Percentiles rank a stretch among this genome's conserved stretches.
Conservation (phyloP, 2,113 vertebrate species). For the Mesembrinibis cayennensis region DNA sequence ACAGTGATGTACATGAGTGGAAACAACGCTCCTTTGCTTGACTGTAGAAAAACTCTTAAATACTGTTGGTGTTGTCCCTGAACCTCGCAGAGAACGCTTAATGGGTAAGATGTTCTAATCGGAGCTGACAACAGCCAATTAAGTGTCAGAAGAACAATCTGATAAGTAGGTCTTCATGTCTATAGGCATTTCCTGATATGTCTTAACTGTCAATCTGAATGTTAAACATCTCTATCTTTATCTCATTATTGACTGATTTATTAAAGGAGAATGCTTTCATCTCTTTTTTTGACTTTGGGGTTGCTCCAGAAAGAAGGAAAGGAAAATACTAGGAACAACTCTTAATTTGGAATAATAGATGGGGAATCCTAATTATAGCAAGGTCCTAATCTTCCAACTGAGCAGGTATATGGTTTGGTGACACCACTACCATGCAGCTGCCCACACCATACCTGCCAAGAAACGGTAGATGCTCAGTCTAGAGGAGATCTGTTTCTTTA, state of each 20-base stretch:
- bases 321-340: background rate
- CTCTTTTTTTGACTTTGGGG: slow-evolving; percentile 3
- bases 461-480: slow-evolving; percentile 14
- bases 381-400: slow-evolving; percentile 18
- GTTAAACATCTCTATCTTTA: slow-evolving; percentile 62
- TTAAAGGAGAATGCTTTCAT: slow-evolving; percentile 28
- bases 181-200: slow-evolving; percentile 61
- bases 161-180: slow-evolving; percentile 62
- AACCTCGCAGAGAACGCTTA: background rate
- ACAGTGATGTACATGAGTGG: background rate
- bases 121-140: slow-evolving; percentile 53
- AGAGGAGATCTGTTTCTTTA: slow-evolving; percentile 84
- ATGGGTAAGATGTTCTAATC: slow-evolving; percentile 41
- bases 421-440: background rate
- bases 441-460: background rate
- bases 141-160: slow-evolving; percentile 68
- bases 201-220: slow-evolving; percentile 65
- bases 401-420: background rate
- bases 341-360: slow-evolving; percentile 47
- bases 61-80: slow-evolving; percentile 17
- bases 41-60: slow-evolving; percentile 10
- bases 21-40: background rate
- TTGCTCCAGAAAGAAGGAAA: slow-evolving; percentile 24
- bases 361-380: slow-evolving; percentile 24
- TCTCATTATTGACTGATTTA: slow-evolving; percentile 53